Evolutionary conservation across 92 coral and sea anemone genomes (phyloP), one percentile per base, ranked within the genome.

Genomic region (Bergia puertoricense): DNA sequence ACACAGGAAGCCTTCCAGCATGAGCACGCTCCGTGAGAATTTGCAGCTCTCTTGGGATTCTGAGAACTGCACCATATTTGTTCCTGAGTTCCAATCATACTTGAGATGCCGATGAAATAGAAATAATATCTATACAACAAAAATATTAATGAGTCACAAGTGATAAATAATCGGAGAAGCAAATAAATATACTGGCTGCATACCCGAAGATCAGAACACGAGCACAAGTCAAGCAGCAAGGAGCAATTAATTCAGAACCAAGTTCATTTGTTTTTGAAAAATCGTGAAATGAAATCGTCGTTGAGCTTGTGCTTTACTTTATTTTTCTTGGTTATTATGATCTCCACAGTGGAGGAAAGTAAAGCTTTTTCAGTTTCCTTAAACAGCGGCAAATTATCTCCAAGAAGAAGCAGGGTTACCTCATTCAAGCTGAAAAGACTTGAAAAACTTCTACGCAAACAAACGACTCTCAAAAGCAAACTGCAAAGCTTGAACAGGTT

Each of bases 41-140:
- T 76, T 76, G 56, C 80, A 78, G 80, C 62, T 20, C 18, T 78
- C 1, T 45, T 0, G 30, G 15, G 51, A 45, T 30, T 65, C 72
- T 65, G 51, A 76, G 4, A 7, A 23, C 82, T 79, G 66, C 71
- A 51, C 85, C 85, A 30, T 80, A 30, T 57, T 80, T 80, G 30
- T 30, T 46, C 8, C 8, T 46, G 9, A 46, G 51, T 46, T 46
- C 51, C 9, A 46, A 46, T 45, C 50, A 46, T 46, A 46, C 51
- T 46, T 46, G 51, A 46, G 8, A 46, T 46, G 8, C 9, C 8
- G 51, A 46, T 10, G 51, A 46, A 46, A 46, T 5, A 46, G 51
- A 10, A 5, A 5, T 46, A 46, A 6, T 46, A 6, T 46, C 9
- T 6, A 46, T 46, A 4, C 51, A 46, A 5, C 51, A 10, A 46